Base-by-base conservation (phyloP, 2,888 invertebrate genomes). In the Acleris emargana region DNA sequence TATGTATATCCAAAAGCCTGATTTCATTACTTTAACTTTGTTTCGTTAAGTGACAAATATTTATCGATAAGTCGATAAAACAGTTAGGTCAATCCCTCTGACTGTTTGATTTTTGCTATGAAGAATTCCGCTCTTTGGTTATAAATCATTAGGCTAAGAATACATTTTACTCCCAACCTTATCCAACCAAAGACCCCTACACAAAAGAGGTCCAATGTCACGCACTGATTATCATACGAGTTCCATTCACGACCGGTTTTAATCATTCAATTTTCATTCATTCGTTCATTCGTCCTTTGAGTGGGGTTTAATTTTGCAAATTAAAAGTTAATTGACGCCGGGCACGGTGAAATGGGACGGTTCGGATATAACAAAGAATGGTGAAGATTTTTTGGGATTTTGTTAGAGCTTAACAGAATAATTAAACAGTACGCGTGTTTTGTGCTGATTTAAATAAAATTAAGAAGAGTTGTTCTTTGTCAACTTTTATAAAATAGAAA, bases 221-320 rank as follows among this genome's bases (percentile, higher is more conserved):
- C 50, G 50, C 64, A 47, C 32, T 42, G 47, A 49, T 64, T 64
- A 58, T 49, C 64, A 60, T 28, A 55, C 59, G 54, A 50, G 50
- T 20, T 45, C n/a, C 57, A 42, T 55, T 55, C 55, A 38, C 42
- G 42, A 17, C 47, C 22, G 42, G 50, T 42, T 59, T 53, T 22
- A 42, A n/a, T 58, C 63, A 22, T 47, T 45, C 54, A 54, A 53
- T 53, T 59, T 58, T 64, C 53, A 38, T 58, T 59, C 42, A 43
- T 25, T 20, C 58, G 47, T 5, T 43, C 63, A 54, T 59, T 60
- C 64, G 50, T 55, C 60, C 64, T 60, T 60, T 55, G 64, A 64
- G 50, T 55, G 64, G 59, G 64, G 64, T 64, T 64, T 64, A 64
- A 60, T 60, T 64, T 55, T 43, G 43, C 59, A 59, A 64, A 64